Conservation (phyloP, 2,888 invertebrate species). For the Cryptus viduatorius region DNA sequence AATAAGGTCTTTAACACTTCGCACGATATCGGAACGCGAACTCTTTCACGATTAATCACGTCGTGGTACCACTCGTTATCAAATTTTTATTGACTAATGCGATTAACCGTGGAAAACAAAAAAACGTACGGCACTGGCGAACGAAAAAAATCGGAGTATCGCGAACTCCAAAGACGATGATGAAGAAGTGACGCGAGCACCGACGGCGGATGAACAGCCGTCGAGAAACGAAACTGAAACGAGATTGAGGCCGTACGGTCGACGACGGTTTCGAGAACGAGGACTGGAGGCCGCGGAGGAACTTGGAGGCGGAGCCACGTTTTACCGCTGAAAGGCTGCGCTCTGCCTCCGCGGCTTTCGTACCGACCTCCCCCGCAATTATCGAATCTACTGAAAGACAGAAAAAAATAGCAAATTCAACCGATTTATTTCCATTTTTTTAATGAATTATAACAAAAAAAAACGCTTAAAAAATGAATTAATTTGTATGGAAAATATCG, state of each 20-base stretch:
- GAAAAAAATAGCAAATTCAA: not conserved
- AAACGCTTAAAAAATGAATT: not conserved
- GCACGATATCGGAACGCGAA: not conserved
- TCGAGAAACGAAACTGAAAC: constrained; percentile 74
- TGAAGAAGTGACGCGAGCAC: constrained; percentile 43
- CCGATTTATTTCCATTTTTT: not conserved
- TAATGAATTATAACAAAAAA: not conserved
- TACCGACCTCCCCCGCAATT: constrained; percentile 48
- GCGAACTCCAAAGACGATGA: constrained; percentile 23
- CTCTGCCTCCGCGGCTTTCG: constrained; percentile 41
- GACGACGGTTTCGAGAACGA: constrained; percentile 68
- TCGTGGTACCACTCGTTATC: not conserved
- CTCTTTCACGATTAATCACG: not conserved
- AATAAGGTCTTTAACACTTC: constrained; percentile 9
- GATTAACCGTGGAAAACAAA: not conserved
- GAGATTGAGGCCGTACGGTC: constrained; percentile 75
- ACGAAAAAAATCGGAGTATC: constrained; percentile 12
- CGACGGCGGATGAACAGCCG: constrained; percentile 66
- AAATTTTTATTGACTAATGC: constrained; percentile 5
- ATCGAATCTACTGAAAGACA: not conserved
- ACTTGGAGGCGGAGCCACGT: constrained; percentile 69
- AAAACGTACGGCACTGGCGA: constrained; percentile 26
- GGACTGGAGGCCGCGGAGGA: constrained; percentile 63
- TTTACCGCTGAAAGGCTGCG: constrained; percentile 39
- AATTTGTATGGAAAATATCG: constrained; percentile 16